phyloP scores from a whole-genome alignment of 2,113 vertebrate species.

The Eulemur rufifrons region DNA sequence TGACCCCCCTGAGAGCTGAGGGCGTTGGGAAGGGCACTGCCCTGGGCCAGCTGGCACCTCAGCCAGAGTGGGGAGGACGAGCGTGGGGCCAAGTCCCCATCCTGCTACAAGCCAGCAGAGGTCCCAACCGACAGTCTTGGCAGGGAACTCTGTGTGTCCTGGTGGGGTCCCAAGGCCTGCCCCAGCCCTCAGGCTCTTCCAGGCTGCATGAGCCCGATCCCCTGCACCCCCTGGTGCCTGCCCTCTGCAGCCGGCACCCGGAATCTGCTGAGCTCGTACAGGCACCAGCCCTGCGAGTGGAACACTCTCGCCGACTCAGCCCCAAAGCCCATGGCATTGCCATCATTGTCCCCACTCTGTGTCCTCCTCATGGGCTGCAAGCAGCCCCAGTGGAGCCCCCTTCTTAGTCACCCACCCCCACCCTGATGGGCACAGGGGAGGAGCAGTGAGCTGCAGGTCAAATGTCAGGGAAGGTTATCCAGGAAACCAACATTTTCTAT shows the following conservation, averaged over 20 bases:
- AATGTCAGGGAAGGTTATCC: background rate
- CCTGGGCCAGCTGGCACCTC: background rate
- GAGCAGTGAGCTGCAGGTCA: background rate
- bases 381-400: background rate
- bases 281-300: background rate
- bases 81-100: fast-evolving
- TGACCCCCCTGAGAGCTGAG: background rate
- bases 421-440: fast-evolving
- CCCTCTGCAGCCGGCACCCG: background rate
- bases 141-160: fast-evolving
- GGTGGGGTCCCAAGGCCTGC: background rate
- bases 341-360: background rate
- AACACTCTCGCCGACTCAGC: background rate
- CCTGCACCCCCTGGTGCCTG: background rate
- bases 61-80: background rate
- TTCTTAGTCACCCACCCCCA: no score
- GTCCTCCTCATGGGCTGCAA: background rate
- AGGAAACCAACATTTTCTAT: background rate
- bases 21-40: background rate
- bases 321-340: background rate
- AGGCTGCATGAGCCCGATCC: background rate
- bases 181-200: background rate
- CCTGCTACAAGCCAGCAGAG: background rate
- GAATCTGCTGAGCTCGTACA: background rate
- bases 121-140: background rate